Evolutionary conservation across 2,113 vertebrate species (phyloP).

Genomic region (Apteryx owenii): DNA sequence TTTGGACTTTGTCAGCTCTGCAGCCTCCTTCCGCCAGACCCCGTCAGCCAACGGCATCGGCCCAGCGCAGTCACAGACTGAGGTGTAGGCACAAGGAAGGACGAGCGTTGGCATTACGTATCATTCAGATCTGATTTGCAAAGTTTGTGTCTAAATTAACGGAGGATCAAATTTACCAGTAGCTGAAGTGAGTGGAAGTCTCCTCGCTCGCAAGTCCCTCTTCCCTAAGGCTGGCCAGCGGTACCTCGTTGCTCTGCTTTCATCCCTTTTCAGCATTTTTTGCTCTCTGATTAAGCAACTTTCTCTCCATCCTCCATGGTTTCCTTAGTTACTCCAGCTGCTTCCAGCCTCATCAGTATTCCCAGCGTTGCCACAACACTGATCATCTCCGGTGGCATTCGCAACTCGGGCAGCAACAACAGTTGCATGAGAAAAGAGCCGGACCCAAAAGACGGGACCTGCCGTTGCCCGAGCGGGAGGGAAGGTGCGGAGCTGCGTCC

Average conservation of each 20-base stretch:
- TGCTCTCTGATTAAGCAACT: not conserved
- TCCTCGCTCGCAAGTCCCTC: rapidly evolving
- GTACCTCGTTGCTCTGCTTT: not conserved
- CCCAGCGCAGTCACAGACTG: rapidly evolving
- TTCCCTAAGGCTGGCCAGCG: rapidly evolving
- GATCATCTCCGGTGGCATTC: not conserved
- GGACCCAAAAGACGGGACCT: not conserved
- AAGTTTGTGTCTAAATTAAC: not conserved
- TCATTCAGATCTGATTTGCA: not conserved
- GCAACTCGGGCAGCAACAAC: not conserved
- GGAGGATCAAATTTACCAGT: not conserved
- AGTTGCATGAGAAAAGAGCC: rapidly evolving
- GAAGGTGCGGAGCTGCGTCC: too few species aligned
- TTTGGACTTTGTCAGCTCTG: rapidly evolving
- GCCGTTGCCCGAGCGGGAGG: not conserved
- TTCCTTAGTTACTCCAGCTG: not conserved
- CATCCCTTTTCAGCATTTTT: not conserved
- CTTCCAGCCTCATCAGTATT: not conserved
- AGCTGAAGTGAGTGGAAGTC: not conserved
- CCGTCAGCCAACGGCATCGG: rapidly evolving
- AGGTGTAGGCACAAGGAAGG: not conserved
- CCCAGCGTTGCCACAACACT: not conserved
- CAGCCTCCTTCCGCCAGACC: not conserved
- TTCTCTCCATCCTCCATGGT: not conserved
- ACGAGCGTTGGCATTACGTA: rapidly evolving